These are phyloP conservation scores for Cremastobaeus sp. DNA, from an alignment of 2,888 invertebrate species.

Conservation along the genomic window DNA sequence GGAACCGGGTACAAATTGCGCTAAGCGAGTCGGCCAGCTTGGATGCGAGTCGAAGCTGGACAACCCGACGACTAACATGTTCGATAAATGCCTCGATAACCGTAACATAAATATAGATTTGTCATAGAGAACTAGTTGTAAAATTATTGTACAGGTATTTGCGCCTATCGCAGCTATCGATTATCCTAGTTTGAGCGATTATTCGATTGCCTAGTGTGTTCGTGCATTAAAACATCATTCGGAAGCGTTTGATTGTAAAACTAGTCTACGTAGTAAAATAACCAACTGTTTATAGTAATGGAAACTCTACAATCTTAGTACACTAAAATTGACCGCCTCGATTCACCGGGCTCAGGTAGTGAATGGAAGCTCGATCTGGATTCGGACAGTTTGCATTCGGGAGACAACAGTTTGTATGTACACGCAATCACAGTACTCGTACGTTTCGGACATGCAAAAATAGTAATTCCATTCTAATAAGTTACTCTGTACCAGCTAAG, in stretches of 20 bases:
- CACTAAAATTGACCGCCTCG: background rate
- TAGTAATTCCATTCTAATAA: background rate
- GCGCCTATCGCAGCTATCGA: background rate
- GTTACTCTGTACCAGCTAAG: no score
- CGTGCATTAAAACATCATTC: no score
- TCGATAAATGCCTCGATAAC: conserved; percentile 25
- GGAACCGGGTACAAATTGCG: conserved; percentile 56
- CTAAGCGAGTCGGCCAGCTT: conserved; percentile 43
- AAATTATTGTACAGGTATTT: conserved; percentile 30
- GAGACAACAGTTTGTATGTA: conserved; percentile 21
- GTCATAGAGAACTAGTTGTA: conserved; percentile 8
- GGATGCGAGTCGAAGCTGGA: conserved; percentile 14
- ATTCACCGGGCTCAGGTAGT: background rate
- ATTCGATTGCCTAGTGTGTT: no score
- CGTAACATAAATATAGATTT: conserved; percentile 37
- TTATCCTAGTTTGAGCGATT: conserved; percentile 45
- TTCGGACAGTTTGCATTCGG: background rate
- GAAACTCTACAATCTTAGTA: conserved; percentile 1
- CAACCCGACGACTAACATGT: conserved; percentile 15
- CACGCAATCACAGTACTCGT: conserved; percentile 37
- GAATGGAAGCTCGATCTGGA: background rate
- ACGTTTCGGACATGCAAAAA: conserved; percentile 4
- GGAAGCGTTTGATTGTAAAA: conserved; percentile 7
- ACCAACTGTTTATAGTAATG: background rate
- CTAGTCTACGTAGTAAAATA: background rate